Percentiles rank a stretch among this genome's conserved stretches.
Conservation (phyloP, 2,113 vertebrate genomes). For the Anguilla rostrata region DNA sequence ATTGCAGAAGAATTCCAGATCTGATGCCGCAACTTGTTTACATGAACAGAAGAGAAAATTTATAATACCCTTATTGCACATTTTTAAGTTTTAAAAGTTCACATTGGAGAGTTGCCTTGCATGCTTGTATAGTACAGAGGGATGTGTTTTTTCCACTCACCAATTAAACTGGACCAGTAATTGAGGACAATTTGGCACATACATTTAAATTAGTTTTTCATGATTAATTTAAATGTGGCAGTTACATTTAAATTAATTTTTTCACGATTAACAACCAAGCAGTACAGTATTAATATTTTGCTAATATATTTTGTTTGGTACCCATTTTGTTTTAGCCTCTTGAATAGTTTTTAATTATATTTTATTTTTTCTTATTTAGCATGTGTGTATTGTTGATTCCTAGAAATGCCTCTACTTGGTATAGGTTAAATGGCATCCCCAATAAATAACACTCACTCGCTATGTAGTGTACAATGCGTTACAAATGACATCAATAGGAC, state of each 20-base stretch:
- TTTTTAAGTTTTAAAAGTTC: not conserved
- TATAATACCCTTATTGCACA: not conserved
- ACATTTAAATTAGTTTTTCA: not conserved
- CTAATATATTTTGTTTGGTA: not conserved
- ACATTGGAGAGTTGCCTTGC: not conserved
- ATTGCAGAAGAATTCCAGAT: not conserved
- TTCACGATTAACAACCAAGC: not conserved
- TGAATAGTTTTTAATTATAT: not conserved
- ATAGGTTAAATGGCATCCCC: not conserved
- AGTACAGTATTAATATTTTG: not conserved
- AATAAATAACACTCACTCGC: not conserved
- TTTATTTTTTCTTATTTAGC: too few species aligned
- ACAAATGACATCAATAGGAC: conserved; percentile 1
- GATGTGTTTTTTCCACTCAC: not conserved
- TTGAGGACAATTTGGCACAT: not conserved
- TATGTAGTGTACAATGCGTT: not conserved
- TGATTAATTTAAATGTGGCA: too few species aligned
- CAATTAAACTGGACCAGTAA: not conserved
- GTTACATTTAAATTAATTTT: too few species aligned
- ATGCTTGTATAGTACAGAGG: not conserved
- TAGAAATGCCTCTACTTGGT: not conserved
- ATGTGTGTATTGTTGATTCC: not conserved
- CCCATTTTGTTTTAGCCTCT: not conserved
- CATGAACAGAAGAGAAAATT: not conserved
- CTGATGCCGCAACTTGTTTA: not conserved